Conservation (phyloP, 2,888 invertebrate species). For the Diabrotica balteata region DNA sequence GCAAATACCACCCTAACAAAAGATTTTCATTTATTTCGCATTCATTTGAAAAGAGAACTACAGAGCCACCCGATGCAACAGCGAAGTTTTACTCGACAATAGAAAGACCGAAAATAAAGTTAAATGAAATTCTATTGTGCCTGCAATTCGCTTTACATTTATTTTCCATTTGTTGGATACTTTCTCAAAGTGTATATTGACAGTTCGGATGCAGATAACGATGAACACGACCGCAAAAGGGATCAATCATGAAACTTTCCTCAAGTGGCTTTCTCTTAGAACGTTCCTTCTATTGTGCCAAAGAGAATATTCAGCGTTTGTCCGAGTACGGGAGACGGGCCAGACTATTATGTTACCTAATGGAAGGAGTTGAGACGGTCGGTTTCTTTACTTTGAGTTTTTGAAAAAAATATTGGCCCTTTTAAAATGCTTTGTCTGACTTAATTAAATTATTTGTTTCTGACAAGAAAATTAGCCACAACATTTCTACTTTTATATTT, state of each 20-base stretch:
- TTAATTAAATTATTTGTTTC: too few species aligned
- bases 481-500: too few species aligned
- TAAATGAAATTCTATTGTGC: constrained; percentile 25
- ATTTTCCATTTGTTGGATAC: constrained; percentile 24
- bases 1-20: background rate
- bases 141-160: constrained; percentile 22
- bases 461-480: too few species aligned
- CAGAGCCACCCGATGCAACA: constrained; percentile 4
- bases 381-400: too few species aligned
- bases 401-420: too few species aligned
- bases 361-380: too few species aligned
- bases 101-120: constrained; percentile 17
- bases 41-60: background rate
- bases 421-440: too few species aligned
- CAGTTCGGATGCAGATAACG: constrained; percentile 27
- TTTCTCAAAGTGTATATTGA: constrained; percentile 25
- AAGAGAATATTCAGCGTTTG: constrained; percentile 6
- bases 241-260: constrained; percentile 23
- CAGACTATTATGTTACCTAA: too few species aligned
- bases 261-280: constrained; percentile 2
- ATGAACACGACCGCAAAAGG: constrained; percentile 18
- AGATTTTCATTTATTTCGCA: constrained; percentile 8
- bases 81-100: constrained; percentile 7
- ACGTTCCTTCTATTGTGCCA: constrained; percentile 2
- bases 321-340: background rate